Evolutionary conservation across 2,113 vertebrate species (phyloP), one percentile per base, ranked within the genome.

Genomic region (Sorex fumeus): DNA sequence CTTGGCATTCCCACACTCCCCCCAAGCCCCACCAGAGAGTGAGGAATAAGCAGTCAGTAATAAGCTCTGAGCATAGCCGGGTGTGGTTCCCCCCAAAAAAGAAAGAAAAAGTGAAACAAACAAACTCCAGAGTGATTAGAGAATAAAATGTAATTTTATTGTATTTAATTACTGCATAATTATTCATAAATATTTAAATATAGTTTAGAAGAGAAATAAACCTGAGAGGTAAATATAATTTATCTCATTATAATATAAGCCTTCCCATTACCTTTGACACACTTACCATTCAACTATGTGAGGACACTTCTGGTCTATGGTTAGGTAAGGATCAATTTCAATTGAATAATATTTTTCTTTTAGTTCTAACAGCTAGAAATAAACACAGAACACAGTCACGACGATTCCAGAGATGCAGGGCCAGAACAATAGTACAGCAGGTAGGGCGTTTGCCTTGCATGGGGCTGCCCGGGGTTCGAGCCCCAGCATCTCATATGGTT

Each of bases 231-330:
- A 88, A 50, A 2, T 53, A 30, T 13, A 75, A 53, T 0, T 36
- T 81, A 71, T 64, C n/a, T 47, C 18, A 77, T 88, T 21, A 60
- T 57, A 76, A 50, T 50, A 40, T 50, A 50, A 50, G 9, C 15
- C 27, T n/a, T 94, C 90, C 23, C 23, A 11, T 12, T 30, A 16
- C 80, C 36, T 3, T 6, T 21, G 62, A 3, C 3, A 71, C n/a
- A 96, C 99, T 98, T 96, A 99, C 99, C 99, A 99, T 96, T 99
- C 99, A 86, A 99, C 99, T 98, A 99, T 99, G 76, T 99, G 99
- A 0, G 99, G 99, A 76, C 98, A 99, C 93, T 99, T 99, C 96
- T 99, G 98, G 95, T 99, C 99, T 95, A 98, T 98, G 18, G 98
- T 99, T 93, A 99, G 99, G 25, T 97, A 76, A 5, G 99, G 99